phyloP scores from a whole-genome alignment of 2,797 vertebrate genomes.

The Eulemur albifrons region DNA sequence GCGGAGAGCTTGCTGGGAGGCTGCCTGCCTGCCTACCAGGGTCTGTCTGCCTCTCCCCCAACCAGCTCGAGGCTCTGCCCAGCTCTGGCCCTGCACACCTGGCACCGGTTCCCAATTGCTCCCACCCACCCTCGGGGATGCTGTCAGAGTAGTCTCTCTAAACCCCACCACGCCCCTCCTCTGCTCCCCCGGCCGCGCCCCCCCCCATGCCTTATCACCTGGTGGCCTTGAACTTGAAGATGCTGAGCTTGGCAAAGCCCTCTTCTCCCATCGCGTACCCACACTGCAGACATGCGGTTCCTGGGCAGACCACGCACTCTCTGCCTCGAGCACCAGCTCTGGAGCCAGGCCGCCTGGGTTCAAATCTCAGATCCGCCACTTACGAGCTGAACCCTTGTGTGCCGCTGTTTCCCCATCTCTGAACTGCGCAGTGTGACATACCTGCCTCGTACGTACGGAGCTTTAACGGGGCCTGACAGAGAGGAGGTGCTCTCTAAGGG shows the following conservation, averaged over 20 bases:
- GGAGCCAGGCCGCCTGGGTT: not conserved
- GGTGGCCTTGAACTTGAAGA: not conserved
- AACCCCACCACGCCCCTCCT: not conserved
- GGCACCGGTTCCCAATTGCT: accelerated
- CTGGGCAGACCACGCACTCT: accelerated
- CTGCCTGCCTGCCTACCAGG: too few relatives aligned
- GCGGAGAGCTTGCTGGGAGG: not conserved
- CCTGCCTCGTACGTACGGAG: not conserved
- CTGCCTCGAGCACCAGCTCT: not conserved
- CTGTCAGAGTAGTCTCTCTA: not conserved
- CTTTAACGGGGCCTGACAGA: accelerated
- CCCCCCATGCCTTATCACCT: too few relatives aligned
- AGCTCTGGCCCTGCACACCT: not conserved
- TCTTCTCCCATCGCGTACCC: not conserved
- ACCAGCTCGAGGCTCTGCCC: accelerated
- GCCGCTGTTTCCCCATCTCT: not conserved
- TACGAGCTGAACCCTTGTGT: accelerated
- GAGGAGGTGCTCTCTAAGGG: accelerated
- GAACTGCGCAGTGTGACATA: too few relatives aligned
- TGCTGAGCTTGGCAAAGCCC: not conserved
- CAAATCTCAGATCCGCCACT: too few relatives aligned
- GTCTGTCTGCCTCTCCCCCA: too few relatives aligned
- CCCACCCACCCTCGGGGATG: accelerated
- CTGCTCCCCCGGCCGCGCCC: not conserved
- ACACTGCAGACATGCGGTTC: not conserved